Evolutionary conservation across 2,888 invertebrate genomes (phyloP), one percentile per base, ranked within the genome.

Genomic region (Spodoptera picta): DNA sequence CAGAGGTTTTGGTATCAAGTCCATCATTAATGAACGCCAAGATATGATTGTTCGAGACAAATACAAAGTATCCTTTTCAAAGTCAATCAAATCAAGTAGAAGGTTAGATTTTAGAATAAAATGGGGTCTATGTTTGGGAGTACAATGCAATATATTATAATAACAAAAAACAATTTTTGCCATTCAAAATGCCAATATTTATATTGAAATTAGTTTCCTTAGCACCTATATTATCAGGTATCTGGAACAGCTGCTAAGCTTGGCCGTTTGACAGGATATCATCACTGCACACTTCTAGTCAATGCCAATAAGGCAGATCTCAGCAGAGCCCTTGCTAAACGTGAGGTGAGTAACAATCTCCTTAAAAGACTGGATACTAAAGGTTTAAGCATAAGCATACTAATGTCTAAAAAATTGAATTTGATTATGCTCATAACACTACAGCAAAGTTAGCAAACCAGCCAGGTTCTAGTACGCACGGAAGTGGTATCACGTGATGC

Each of bases 161-260:
- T 45, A 24, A 42, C 7, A 58, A 19, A 23, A 9, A 36, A 43
- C 0, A 9, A 41, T 7, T 14, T 23, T 41, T 14, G 1, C 1
- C 19, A 19, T 41, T 43, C 23, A 19, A 41, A n/a, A 5, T 24
- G 6, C 11, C 54, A 44, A 49, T 67, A 12, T 9, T 36, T 50
- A 10, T 50, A 53, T 14, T 60, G 51, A 48, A 60, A 41, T 41
- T 74, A 77, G 73, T 81, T 82, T 84, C 79, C 84, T 86, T 86
- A 86, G 78, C 76, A 47, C 27, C 7, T 46, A 57, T 42, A 46
- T 36, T 68, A 66, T 80, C 85, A 99, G 98, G 96, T 99, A 80
- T 99, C 99, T 81, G 99, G 99, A 78, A 99, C 99, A 54, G 99
- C 99, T 53, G 97, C 99, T 1, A 98, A 98, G 93, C 94, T 99